These are phyloP conservation scores for Grammomys dolichurus DNA, from an alignment of 2,113 vertebrate species.

Conservation along the genomic window DNA sequence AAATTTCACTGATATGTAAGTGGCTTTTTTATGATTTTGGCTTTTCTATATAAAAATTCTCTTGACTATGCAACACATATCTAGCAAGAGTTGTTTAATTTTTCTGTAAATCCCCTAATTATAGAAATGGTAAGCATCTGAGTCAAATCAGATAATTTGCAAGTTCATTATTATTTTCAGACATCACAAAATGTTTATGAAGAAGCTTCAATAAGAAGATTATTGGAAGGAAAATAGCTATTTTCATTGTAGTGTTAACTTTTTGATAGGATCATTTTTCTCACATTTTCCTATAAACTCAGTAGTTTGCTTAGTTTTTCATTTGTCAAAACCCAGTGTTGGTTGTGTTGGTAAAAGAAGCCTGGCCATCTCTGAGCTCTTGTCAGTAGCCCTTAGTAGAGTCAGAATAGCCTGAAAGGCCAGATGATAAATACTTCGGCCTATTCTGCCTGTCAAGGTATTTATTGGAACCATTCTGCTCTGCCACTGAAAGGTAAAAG, in stretches of 20 bases:
- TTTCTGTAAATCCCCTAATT: neutral
- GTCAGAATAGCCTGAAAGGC: neutral
- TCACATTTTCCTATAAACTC: neutral
- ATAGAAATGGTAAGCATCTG: neutral
- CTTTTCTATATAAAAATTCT: neutral
- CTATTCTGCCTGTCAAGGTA: neutral
- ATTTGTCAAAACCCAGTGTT: neutral
- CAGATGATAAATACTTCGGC: neutral
- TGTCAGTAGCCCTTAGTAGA: neutral
- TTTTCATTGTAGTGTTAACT: neutral
- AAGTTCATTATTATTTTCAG: slow-evolving; percentile 17
- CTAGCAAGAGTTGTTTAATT: neutral
- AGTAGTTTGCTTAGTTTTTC: slow-evolving; percentile 6
- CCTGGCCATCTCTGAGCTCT: neutral
- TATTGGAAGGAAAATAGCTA: neutral
- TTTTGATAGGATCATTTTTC: slow-evolving; percentile 8
- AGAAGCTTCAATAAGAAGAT: slow-evolving; percentile 11
- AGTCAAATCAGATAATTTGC: slow-evolving; percentile 29
- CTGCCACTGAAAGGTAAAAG: neutral
- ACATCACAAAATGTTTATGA: neutral
- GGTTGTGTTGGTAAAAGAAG: neutral
- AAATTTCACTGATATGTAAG: slow-evolving; percentile 26
- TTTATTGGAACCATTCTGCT: neutral
- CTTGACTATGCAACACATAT: neutral
- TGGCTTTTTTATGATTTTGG: slow-evolving; percentile 39